These are phyloP conservation scores for Neuroscelio doddi DNA, from an alignment of 2,888 invertebrate genomes.

Conservation along the genomic window DNA sequence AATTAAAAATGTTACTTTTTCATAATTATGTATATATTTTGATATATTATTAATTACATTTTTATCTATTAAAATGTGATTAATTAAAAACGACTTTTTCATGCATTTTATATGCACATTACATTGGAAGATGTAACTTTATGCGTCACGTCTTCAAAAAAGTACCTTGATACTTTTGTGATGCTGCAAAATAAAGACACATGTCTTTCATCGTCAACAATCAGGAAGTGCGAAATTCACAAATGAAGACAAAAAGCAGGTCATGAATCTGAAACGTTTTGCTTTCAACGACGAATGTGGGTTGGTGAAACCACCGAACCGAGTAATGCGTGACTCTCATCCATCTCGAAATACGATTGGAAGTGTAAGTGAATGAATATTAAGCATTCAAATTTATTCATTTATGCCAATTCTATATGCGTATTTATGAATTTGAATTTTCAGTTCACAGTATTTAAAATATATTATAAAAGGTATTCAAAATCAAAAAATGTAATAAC, in stretches of 20 bases:
- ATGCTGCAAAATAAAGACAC: neutral
- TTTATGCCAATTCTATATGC: neutral
- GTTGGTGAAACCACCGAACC: conserved; percentile 70
- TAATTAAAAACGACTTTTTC: no score
- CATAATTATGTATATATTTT: no score
- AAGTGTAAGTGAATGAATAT: conserved; percentile 51
- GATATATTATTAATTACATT: no score
- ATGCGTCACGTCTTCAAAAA: no score
- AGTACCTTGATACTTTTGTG: no score
- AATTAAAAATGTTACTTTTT: no score
- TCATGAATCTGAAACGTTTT: conserved; percentile 68
- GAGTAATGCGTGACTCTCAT: conserved; percentile 54
- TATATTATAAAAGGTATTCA: no score
- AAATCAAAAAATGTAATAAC: no score
- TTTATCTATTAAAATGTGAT: no score
- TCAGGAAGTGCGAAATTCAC: conserved; percentile 32
- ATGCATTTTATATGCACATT: no score
- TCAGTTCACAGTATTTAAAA: no score
- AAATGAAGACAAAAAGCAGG: conserved; percentile 60
- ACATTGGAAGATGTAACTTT: no score
- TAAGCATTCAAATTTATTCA: conserved; percentile 20
- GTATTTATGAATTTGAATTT: conserved; percentile 21
- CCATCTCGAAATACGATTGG: conserved; percentile 50
- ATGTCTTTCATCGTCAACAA: conserved; percentile 1
- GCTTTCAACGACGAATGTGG: conserved; percentile 70